Evolutionary conservation across 2,113 vertebrate genomes (phyloP), one percentile per base, ranked within the genome.

Genomic region (Cebus imitator): DNA sequence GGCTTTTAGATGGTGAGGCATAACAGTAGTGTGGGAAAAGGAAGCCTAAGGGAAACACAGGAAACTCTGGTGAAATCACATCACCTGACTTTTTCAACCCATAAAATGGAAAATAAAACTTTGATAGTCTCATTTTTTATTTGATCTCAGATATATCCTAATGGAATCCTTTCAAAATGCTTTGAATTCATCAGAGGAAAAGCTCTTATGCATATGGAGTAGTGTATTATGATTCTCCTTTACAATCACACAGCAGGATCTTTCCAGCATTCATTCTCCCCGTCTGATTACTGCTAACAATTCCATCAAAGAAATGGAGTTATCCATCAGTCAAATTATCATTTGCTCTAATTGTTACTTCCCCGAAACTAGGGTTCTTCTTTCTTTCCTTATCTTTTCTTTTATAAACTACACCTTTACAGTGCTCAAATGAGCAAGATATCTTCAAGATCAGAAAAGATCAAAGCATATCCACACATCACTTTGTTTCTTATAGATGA

Each of bases 311-410:
- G 92, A 96, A 96, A 98, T 97, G 82, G 95, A 97, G 95, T 96
- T 94, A 97, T 94, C 97, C 92, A 96, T 97, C 97, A 97, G 76
- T 98, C 98, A 98, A 94, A 98, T 98, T 96, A 97, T 95, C 91
- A 96, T 97, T 94, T 98, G 92, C 98, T 97, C 96, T 98, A 98
- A 98, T 97, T 97, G 95, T 96, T 96, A 91, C 84, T 96, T 95
- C 61, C 90, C 79, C 32, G 20, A 95, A 94, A 94, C 57, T 12
- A 52, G 72, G 82, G 23, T 37, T 97, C 40, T 92, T 96, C n/a
- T 68, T 95, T 90, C 57, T 72, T 58, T 76, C 43, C 4, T 58
- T 83, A 88, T 11, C 6, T 66, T 95, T 97, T 79, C 13, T 94
- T 66, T 90, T 68, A 84, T 78, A 70, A 97, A 68, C 58, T 95